phyloP scores from a whole-genome alignment of 2,113 vertebrate genomes.

The Ibidorhyncha struthersii region DNA sequence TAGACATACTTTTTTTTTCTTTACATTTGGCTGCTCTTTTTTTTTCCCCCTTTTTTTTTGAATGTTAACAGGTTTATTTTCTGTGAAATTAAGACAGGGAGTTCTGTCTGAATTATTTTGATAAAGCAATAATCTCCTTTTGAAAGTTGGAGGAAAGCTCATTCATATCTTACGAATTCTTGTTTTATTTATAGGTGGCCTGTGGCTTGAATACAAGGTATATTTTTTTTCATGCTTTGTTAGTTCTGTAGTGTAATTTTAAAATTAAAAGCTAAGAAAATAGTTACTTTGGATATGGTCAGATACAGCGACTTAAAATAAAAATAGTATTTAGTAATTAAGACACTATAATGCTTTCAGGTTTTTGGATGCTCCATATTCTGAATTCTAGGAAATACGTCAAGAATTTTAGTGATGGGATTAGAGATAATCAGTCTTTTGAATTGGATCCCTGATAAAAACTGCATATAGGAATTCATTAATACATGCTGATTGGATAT shows the following conservation, averaged over 20 bases:
- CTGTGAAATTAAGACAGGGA: neutral
- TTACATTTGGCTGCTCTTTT: neutral
- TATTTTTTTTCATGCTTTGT: neutral
- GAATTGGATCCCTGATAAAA: neutral
- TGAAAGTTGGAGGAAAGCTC: neutral
- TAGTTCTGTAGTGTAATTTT: neutral
- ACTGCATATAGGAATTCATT: neutral
- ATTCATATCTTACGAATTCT: conserved; percentile 9
- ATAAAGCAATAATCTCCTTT: neutral
- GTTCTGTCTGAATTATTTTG: neutral
- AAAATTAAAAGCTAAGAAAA: neutral
- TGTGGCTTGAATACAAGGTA: conserved; percentile 77
- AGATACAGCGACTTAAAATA: neutral
- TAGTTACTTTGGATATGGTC: neutral
- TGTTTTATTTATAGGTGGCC: conserved; percentile 69
- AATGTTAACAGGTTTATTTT: neutral
- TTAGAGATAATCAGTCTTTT: neutral
- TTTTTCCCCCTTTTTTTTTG: no score
- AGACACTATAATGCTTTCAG: neutral
- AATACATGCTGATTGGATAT: neutral
- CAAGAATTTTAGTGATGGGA: neutral
- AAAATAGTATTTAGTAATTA: neutral
- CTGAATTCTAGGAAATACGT: neutral
- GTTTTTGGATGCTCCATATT: neutral
- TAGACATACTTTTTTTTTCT: no score